Evolutionary conservation across 2,797 vertebrate genomes (phyloP), one percentile per base, ranked within the genome.

Genomic region (Novumbra hubbsi): DNA sequence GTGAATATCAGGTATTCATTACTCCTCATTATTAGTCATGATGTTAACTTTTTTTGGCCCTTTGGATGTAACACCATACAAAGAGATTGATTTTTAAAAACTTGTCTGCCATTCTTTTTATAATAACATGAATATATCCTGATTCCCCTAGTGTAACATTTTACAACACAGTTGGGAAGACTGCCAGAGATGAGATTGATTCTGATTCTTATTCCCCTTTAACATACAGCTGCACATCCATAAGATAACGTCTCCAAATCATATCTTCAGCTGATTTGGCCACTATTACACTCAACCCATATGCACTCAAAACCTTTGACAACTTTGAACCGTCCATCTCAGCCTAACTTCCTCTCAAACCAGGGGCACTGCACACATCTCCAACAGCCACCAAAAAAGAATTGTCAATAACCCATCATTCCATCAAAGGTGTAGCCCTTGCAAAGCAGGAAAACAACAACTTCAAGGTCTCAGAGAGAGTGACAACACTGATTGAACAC

Each of bases 231-330:
- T 55, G 50, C 19, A 55, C 50, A 55, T 21, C n/a, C 2, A 55
- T 55, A n/a, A 19, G 17, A 55, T 19, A 8, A n/a, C 17, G 5
- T 55, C 50, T 55, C 50, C n/a, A 55, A 38, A 38, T 38, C 4
- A 38, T 38, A 38, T 38, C 34, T 38, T 38, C 34, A 38, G 34
- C 34, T 38, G 34, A 38, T 7, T 7, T 0, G 1, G 34, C 34
- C 34, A 38, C 34, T 5, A 38, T 38, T 38, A 38, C 34, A 38
- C 34, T 38, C 34, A 38, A 38, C 2, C 32, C 32, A 19, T 55
- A 21, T 19, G 32, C 15, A 76, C 65, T 77, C 78, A 87, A 57
- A 75, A 66, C 67, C 32, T 65, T 45, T 7, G 24, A 28, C 62
- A 28, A 2, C 24, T 5, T 5, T 45, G 41, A 3, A 4, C 9